Percentiles rank a stretch among this genome's conserved stretches.
phyloP scores from a whole-genome alignment of 2,888 invertebrate genomes.

The Scaptomyza parva region DNA sequence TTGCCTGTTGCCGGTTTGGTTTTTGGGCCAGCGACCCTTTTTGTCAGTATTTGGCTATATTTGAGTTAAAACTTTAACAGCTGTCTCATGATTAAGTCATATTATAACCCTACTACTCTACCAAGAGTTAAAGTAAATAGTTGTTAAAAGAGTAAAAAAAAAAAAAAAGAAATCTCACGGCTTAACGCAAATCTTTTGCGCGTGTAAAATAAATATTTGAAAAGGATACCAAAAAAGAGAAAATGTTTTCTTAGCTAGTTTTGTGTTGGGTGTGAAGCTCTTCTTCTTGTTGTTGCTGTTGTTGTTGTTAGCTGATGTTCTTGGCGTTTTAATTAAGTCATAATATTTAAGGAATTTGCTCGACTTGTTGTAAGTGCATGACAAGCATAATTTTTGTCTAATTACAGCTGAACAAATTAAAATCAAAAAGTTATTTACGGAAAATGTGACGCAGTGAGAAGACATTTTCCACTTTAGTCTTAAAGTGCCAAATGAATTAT shows the following conservation, averaged over 20 bases:
- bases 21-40: conserved; percentile 14
- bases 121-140: conserved; percentile 36
- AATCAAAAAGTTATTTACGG: conserved; percentile 1
- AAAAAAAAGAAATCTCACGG: conserved; percentile 13
- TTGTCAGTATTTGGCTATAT: conserved; percentile 8
- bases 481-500: conserved; percentile 46
- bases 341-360: conserved; percentile 20
- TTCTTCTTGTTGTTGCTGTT: conserved; percentile 10
- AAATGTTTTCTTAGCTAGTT: conserved; percentile 7
- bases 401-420: conserved; percentile 44
- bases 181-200: conserved; percentile 39
- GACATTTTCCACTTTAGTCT: conserved; percentile 15
- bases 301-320: conserved; percentile 1
- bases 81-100: conserved; percentile 68
- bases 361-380: conserved; percentile 36
- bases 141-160: conserved; percentile 9
- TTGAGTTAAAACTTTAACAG: conserved; percentile 30
- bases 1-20: conserved; percentile 26
- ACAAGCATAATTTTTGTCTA: conserved; percentile 60
- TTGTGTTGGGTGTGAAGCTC: conserved; percentile 29
- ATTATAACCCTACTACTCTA: conserved; percentile 17
- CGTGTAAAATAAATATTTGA: conserved; percentile 48
- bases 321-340: conserved; percentile 51
- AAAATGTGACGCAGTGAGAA: no score
- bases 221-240: conserved; percentile 26